A percentile compares a stretch with the other conserved stretches of the same genome.
Conservation (phyloP, 2,888 invertebrate genomes). For the Myathropa florea region DNA sequence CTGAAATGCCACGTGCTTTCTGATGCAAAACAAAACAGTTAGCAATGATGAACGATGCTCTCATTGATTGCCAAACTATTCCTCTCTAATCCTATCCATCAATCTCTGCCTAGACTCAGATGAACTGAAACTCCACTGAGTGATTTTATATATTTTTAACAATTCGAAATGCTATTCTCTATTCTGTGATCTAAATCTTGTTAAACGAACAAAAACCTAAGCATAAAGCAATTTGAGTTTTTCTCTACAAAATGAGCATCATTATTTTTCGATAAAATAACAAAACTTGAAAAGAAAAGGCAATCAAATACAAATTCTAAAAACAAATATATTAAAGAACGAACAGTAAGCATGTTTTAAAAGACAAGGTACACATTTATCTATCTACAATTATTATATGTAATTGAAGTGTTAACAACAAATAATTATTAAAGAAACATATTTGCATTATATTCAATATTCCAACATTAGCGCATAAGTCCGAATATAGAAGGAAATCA, state of each 20-base stretch:
- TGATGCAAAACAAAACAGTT: neutral
- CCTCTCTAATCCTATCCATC: neutral
- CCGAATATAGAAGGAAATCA: constrained; percentile 24
- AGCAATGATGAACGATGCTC: neutral
- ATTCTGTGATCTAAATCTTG: neutral
- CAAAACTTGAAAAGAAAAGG: constrained; percentile 47
- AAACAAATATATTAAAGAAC: constrained; percentile 35
- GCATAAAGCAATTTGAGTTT: constrained; percentile 65
- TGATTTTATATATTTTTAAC: neutral
- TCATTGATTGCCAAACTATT: neutral
- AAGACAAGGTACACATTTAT: constrained; percentile 71
- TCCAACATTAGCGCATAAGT: constrained; percentile 31
- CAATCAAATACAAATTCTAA: constrained; percentile 68
- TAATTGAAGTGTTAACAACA: constrained; percentile 28
- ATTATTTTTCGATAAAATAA: constrained; percentile 26
- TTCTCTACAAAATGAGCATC: constrained; percentile 28
- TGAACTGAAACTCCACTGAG: neutral
- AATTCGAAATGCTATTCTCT: neutral
- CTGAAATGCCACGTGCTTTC: neutral
- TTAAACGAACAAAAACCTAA: constrained; percentile 37
- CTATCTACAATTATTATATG: constrained; percentile 55
- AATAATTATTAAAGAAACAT: neutral
- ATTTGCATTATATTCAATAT: constrained; percentile 40
- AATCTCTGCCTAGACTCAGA: neutral
- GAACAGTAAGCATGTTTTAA: constrained; percentile 48